phyloP scores from a whole-genome alignment of 1,140 invertebrate species.

The Caenorhabditis brenneri region DNA sequence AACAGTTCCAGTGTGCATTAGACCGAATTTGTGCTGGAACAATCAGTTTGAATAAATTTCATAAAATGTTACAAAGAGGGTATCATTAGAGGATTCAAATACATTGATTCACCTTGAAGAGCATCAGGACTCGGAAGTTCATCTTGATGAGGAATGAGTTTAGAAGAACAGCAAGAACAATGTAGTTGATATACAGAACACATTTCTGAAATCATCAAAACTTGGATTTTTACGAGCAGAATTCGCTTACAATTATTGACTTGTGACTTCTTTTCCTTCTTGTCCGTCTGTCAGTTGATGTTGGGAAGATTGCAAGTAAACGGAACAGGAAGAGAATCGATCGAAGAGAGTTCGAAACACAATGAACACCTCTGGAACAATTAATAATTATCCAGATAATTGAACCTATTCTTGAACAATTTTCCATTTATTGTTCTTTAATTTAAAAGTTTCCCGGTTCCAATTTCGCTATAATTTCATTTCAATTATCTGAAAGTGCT shows the following conservation, averaged over 20 bases:
- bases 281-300: not conserved
- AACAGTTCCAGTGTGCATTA: constrained; percentile 64
- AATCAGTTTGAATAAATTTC: too few species aligned
- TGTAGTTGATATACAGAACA: constrained; percentile 40
- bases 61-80: too few species aligned
- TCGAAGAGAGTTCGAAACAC: constrained; percentile 38
- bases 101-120: constrained; percentile 42
- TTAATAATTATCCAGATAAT: not conserved
- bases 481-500: not conserved
- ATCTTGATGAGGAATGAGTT: constrained; percentile 48
- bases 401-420: not conserved
- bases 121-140: constrained; percentile 42
- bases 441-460: not conserved
- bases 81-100: too few species aligned
- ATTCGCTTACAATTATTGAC: not conserved
- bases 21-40: constrained; percentile 58
- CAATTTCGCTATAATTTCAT: not conserved
- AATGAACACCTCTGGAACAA: constrained; percentile 47
- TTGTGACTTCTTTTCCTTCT: not conserved
- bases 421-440: not conserved
- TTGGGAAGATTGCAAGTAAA: constrained; percentile 38
- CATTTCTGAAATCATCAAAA: constrained; percentile 18
- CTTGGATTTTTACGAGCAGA: too few species aligned
- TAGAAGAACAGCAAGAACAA: constrained; percentile 29
- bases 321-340: constrained; percentile 43